phyloP scores from a whole-genome alignment of 92 coral and sea anemone species.

The Blastomussa wellsi region DNA sequence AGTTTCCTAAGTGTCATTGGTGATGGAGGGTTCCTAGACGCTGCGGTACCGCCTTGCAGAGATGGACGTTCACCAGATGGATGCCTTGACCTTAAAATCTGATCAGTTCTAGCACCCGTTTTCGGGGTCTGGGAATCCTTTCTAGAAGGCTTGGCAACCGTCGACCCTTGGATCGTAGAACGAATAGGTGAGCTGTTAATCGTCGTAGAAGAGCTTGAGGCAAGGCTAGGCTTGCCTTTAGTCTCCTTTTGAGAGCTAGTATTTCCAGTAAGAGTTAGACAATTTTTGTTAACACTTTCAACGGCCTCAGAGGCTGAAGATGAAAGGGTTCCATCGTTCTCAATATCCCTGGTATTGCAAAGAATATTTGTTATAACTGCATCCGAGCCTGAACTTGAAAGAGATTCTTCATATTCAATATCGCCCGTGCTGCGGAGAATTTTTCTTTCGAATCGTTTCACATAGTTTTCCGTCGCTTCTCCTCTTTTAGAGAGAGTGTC shows the following conservation, averaged over 20 bases:
- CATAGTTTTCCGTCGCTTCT: conserved; percentile 7
- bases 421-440: conserved; percentile 33
- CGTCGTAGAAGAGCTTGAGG: neutral
- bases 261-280: neutral
- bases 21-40: conserved; percentile 25
- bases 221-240: neutral
- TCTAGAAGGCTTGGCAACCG: neutral
- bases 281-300: neutral
- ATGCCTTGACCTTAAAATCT: conserved; percentile 5
- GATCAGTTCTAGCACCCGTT: conserved; percentile 1
- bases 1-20: conserved; percentile 2
- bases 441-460: conserved; percentile 37
- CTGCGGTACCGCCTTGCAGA: neutral
- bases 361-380: conserved; percentile 13
- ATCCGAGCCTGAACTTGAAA: neutral
- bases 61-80: conserved; percentile 15
- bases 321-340: neutral
- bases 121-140: conserved; percentile 1
- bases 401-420: conserved; percentile 3
- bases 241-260: neutral
- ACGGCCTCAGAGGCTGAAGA: neutral
- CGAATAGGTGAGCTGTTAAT: neutral
- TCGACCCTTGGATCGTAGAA: neutral
- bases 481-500: neutral
- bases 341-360: conserved; percentile 13